phyloP scores from a whole-genome alignment of 2,888 invertebrate species.

The Acleris cristana region DNA sequence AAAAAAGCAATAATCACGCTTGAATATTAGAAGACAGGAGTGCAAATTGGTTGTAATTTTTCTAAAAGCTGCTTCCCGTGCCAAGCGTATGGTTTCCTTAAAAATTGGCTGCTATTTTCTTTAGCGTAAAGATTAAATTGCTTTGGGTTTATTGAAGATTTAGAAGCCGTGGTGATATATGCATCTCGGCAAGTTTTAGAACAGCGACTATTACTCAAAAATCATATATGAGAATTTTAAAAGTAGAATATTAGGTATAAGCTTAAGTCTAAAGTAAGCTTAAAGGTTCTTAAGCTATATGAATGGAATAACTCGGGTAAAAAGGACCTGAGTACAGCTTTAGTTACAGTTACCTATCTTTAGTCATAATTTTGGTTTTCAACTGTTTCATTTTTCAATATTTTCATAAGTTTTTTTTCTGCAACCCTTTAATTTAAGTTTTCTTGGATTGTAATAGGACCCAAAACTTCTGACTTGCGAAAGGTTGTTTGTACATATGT shows the following conservation, averaged over 20 bases:
- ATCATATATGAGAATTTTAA: slow-evolving; percentile 11
- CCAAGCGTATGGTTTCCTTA: slow-evolving; percentile 8
- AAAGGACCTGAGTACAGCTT: too few species aligned
- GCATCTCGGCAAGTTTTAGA: slow-evolving; percentile 24
- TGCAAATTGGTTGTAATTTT: slow-evolving; percentile 27
- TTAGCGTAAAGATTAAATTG: not conserved
- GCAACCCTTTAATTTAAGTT: too few species aligned
- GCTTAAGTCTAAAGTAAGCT: not conserved
- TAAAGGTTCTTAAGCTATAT: not conserved
- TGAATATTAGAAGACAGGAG: slow-evolving; percentile 22
- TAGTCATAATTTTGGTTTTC: too few species aligned
- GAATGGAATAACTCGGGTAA: not conserved
- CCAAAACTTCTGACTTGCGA: too few species aligned
- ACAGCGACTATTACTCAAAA: slow-evolving; percentile 27
- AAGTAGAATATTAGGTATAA: not conserved
- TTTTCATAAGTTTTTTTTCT: too few species aligned
- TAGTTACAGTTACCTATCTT: too few species aligned
- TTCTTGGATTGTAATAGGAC: too few species aligned
- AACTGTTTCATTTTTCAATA: too few species aligned
- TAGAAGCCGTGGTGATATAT: slow-evolving; percentile 14
- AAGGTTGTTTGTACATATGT: too few species aligned
- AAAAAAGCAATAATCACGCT: slow-evolving; percentile 21
- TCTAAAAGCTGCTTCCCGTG: slow-evolving; percentile 8
- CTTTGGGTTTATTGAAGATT: not conserved
- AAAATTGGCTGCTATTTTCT: slow-evolving; percentile 1